Evolutionary conservation across 2,888 invertebrate genomes (phyloP).

Genomic region (Hofmannophila pseudospretella): DNA sequence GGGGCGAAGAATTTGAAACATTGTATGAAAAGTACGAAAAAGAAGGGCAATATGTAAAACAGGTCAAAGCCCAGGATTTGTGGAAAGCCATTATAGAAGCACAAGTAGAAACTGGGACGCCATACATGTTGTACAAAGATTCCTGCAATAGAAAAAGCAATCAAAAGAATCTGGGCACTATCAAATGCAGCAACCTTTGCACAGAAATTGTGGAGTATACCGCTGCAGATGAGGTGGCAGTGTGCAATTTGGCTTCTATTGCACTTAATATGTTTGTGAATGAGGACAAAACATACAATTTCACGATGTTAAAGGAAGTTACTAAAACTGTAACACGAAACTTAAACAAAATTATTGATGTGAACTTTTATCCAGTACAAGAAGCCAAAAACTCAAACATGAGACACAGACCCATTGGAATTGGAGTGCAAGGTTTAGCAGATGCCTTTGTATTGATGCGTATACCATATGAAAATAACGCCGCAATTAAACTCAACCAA

Average conservation of each 20-base stretch:
- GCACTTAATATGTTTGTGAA: conserved; percentile 97
- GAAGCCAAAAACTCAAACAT: conserved; percentile 93
- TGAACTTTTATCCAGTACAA: conserved; percentile 95
- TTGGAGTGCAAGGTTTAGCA: conserved; percentile 98
- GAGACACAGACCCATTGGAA: conserved; percentile 90
- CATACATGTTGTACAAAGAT: conserved; percentile 98
- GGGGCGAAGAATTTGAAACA: conserved; percentile 96
- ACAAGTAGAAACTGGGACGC: conserved; percentile 98
- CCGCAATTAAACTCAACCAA: conserved; percentile 91
- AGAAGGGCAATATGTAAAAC: conserved; percentile 83
- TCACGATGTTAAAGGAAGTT: conserved; percentile 89
- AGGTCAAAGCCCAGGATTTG: conserved; percentile 88
- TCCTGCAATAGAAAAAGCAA: conserved; percentile 98
- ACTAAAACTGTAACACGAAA: conserved; percentile 93
- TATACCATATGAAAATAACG: conserved; percentile 92
- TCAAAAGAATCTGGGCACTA: conserved; percentile 98
- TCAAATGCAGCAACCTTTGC: conserved; percentile 98
- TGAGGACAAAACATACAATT: conserved; percentile 89
- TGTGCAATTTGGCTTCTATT: conserved; percentile 98
- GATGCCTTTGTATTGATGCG: conserved; percentile 97
- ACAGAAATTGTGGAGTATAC: conserved; percentile 99
- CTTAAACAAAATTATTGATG: conserved; percentile 97
- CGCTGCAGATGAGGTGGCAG: conserved; percentile 94
- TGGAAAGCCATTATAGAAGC: conserved; percentile 97
- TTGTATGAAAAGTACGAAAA: conserved; percentile 92